Evolutionary conservation across 2,113 vertebrate species (phyloP).

Genomic region (Melanotaenia duboulayi): DNA sequence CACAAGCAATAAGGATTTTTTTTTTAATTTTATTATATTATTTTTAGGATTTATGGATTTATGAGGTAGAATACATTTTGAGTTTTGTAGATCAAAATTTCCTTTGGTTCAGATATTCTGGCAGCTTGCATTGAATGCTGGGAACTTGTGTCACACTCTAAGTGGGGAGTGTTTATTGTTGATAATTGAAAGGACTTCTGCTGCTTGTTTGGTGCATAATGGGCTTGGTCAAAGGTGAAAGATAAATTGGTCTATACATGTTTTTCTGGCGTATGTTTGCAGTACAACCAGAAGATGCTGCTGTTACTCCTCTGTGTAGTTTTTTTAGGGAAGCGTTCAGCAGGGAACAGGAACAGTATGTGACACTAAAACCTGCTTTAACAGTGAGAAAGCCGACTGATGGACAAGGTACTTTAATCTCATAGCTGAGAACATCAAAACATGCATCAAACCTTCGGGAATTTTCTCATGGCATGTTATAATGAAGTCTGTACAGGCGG

Average conservation of each 20-base stretch:
- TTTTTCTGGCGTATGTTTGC: background rate
- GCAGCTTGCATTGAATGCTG: background rate
- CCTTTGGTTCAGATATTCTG: background rate
- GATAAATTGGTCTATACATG: too few species aligned
- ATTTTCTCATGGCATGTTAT: background rate
- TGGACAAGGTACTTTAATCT: background rate
- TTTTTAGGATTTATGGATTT: too few species aligned
- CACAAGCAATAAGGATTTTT: background rate
- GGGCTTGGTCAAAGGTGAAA: too few species aligned
- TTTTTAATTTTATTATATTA: too few species aligned
- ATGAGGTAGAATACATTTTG: background rate
- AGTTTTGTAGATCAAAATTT: background rate
- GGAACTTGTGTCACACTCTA: background rate
- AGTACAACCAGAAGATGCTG: slow-evolving; percentile 34
- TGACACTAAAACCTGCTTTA: background rate
- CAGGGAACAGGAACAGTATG: slow-evolving; percentile 10
- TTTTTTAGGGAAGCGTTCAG: background rate
- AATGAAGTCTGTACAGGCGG: too few species aligned
- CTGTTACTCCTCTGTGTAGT: background rate
- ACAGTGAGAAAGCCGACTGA: background rate
- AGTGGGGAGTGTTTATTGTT: too few species aligned
- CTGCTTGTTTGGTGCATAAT: too few species aligned
- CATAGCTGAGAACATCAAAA: background rate
- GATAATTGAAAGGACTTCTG: too few species aligned
- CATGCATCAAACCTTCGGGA: background rate